Conservation (phyloP, 2,888 invertebrate genomes). For the Bruchidius siliquastri region DNA sequence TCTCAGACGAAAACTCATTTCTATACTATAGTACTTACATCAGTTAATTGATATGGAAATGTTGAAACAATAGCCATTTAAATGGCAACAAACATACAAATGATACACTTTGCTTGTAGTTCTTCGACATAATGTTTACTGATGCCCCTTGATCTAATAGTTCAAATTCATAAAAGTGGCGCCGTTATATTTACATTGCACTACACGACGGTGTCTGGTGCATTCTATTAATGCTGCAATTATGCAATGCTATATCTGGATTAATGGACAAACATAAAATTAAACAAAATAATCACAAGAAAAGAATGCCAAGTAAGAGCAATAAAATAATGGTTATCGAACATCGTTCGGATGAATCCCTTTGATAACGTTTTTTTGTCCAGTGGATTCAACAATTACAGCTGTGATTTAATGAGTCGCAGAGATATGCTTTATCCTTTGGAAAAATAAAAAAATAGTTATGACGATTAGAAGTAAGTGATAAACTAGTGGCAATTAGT, state of each 20-base stretch:
- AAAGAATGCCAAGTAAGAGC: neutral
- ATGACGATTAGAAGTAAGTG: too few relatives aligned
- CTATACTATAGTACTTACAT: neutral
- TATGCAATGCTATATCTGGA: neutral
- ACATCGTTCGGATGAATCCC: neutral
- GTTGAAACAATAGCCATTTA: neutral
- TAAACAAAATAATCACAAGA: neutral
- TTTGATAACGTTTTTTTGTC: neutral
- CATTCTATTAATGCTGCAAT: neutral
- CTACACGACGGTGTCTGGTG: neutral
- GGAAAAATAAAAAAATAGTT: too few relatives aligned
- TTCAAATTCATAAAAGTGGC: neutral
- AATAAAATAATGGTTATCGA: neutral
- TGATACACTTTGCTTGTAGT: neutral
- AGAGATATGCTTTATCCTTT: neutral
- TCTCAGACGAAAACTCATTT: too few relatives aligned
- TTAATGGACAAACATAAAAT: neutral
- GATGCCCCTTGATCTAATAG: neutral
- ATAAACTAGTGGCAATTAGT: too few relatives aligned
- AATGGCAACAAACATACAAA: neutral
- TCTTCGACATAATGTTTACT: neutral
- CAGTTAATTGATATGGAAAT: neutral
- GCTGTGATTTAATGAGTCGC: neutral
- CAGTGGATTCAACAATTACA: neutral
- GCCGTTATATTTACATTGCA: neutral